Conservation (phyloP, 2,113 vertebrate genomes). For the Syngnathus scovelli region DNA sequence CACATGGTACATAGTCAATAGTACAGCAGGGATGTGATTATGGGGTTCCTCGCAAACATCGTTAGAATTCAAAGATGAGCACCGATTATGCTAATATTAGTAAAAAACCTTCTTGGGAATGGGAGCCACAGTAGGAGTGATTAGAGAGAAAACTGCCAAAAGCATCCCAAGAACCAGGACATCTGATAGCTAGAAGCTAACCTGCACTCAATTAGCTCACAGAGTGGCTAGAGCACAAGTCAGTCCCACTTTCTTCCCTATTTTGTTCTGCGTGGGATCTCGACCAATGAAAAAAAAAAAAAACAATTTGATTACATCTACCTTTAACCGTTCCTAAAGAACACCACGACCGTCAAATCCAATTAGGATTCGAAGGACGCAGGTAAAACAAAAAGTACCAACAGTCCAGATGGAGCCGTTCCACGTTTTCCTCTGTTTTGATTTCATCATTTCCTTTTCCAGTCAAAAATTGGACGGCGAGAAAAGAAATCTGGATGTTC, state of each 20-base stretch:
- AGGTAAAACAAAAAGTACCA: slow-evolving; percentile 9
- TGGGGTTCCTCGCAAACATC: too few species aligned
- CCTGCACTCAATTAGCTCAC: background rate
- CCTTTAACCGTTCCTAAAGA: background rate
- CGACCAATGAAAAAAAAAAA: background rate
- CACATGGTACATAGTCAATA: too few species aligned
- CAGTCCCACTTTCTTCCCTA: background rate
- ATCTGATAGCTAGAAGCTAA: background rate
- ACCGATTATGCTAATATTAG: too few species aligned
- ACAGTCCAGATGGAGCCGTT: slow-evolving; percentile 23
- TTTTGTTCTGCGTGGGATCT: background rate
- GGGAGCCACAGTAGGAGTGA: too few species aligned
- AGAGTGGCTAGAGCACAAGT: background rate
- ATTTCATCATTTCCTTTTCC: slow-evolving; percentile 32
- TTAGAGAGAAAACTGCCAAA: background rate
- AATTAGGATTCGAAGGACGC: slow-evolving; percentile 2
- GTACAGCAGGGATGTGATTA: too few species aligned
- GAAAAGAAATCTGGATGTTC: slow-evolving; percentile 19
- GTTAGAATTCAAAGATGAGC: too few species aligned
- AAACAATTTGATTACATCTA: background rate
- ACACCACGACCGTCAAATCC: background rate
- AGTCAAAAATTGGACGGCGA: slow-evolving; percentile 8
- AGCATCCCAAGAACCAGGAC: background rate
- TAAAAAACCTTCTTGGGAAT: too few species aligned
- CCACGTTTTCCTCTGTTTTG: background rate